phyloP scores from a whole-genome alignment of 2,113 vertebrate species.

The Hippocampus comes region DNA sequence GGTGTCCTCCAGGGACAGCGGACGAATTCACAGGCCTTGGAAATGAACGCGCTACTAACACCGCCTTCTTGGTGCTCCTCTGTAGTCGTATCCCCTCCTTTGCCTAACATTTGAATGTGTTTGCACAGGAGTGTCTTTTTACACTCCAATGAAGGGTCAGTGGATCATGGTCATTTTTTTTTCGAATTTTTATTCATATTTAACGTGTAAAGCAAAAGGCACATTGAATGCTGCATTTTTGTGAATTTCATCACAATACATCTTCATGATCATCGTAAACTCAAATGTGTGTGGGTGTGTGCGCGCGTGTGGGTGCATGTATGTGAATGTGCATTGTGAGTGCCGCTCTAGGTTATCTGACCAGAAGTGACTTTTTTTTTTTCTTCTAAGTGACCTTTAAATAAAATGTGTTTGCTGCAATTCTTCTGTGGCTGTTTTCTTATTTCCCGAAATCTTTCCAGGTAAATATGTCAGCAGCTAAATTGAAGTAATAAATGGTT shows the following conservation, averaged over 20 bases:
- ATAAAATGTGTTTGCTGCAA: not conserved
- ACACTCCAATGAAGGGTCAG: slow-evolving; percentile 3
- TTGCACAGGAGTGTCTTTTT: slow-evolving; percentile 1
- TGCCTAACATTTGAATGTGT: slow-evolving; percentile 1
- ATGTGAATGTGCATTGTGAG: not conserved
- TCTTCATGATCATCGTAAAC: not conserved
- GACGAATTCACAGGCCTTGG: slow-evolving; percentile 77
- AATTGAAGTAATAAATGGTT: not conserved
- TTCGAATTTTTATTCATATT: not conserved
- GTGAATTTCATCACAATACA: not conserved
- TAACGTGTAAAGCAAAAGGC: slow-evolving; percentile 1
- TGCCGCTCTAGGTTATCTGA: not conserved
- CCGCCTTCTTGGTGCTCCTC: not conserved
- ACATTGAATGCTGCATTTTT: slow-evolving; percentile 19
- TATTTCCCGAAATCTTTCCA: not conserved
- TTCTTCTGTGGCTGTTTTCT: not conserved
- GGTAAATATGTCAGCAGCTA: not conserved
- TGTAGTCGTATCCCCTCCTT: not conserved
- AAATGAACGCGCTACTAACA: slow-evolving; percentile 67
- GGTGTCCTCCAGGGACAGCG: slow-evolving; percentile 17
- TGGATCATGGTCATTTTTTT: not conserved
- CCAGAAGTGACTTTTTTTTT: not conserved
- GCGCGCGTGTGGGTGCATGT: not conserved
- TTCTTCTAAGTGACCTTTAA: not conserved
- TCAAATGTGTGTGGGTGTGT: not conserved